Percentiles rank a stretch among this genome's conserved stretches.
These are phyloP conservation scores for Ivindomyrus marchei DNA, from an alignment of 2,113 vertebrate species.

Conservation along the genomic window DNA sequence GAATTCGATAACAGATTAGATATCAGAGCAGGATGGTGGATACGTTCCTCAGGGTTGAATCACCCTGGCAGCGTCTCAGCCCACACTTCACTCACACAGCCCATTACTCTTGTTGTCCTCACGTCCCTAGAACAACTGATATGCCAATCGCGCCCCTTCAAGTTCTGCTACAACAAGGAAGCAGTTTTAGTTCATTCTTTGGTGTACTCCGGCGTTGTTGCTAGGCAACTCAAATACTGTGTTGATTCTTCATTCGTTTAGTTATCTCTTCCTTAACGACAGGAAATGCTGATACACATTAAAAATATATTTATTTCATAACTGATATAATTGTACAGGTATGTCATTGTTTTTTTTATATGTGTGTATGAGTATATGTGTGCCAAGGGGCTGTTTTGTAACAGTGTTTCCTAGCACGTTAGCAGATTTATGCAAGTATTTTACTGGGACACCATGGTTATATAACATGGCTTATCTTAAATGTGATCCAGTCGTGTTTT, in stretches of 20 bases:
- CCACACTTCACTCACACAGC: not conserved
- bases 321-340: not conserved
- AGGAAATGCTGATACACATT: not conserved
- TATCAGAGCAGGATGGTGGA: not conserved
- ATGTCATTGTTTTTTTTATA: not conserved
- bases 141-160: not conserved
- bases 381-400: not conserved
- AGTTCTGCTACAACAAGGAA: not conserved
- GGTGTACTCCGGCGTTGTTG: not conserved
- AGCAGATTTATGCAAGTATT: not conserved
- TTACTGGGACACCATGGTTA: not conserved
- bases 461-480: not conserved
- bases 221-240: not conserved
- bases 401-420: not conserved
- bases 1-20: not conserved
- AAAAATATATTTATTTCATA: not conserved
- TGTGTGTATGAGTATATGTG: not conserved
- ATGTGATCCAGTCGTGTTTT: not conserved
- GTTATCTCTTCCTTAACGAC: not conserved
- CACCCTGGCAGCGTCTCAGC: not conserved
- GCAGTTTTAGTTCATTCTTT: not conserved
- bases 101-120: not conserved
- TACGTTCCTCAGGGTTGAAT: not conserved
- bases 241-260: not conserved
- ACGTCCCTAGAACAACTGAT: too few relatives aligned